phyloP scores from a whole-genome alignment of 2,888 invertebrate species.

The Euclidia mi region DNA sequence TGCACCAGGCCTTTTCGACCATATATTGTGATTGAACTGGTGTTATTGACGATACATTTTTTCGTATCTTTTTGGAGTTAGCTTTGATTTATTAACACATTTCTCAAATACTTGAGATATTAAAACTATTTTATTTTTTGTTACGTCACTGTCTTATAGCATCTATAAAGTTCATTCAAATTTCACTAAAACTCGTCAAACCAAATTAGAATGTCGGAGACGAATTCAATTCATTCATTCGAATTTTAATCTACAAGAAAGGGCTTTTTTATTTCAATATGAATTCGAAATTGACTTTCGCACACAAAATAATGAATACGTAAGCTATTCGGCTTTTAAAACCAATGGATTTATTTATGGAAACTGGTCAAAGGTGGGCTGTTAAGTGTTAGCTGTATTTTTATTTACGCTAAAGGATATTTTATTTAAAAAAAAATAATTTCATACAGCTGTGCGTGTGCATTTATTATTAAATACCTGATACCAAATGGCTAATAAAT shows the following conservation, averaged over 20 bases:
- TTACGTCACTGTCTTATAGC: constrained; percentile 32
- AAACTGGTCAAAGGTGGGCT: background rate
- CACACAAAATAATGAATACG: constrained; percentile 13
- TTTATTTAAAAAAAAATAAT: no score
- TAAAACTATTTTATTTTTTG: constrained; percentile 34
- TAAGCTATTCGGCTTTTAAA: constrained; percentile 24
- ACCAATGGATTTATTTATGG: no score
- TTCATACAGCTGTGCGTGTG: no score
- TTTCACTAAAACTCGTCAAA: constrained; percentile 41
- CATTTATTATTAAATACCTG: background rate
- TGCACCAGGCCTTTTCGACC: background rate
- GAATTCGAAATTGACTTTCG: constrained; percentile 14
- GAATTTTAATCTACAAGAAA: constrained; percentile 27
- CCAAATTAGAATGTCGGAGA: constrained; percentile 44
- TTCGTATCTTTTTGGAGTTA: background rate
- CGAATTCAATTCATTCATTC: constrained; percentile 29
- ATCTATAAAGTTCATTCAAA: constrained; percentile 39
- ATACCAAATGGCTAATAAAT: background rate
- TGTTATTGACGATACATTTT: background rate
- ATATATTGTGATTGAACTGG: background rate
- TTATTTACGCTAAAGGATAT: background rate
- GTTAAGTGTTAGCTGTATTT: background rate
- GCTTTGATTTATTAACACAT: background rate
- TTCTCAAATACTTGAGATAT: constrained; percentile 21
- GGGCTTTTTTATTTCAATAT: constrained; percentile 14